A percentile compares a stretch with the other conserved stretches of the same genome.
Conservation (phyloP, 2,888 invertebrate species). For the Brachynemurus nebulosus region DNA sequence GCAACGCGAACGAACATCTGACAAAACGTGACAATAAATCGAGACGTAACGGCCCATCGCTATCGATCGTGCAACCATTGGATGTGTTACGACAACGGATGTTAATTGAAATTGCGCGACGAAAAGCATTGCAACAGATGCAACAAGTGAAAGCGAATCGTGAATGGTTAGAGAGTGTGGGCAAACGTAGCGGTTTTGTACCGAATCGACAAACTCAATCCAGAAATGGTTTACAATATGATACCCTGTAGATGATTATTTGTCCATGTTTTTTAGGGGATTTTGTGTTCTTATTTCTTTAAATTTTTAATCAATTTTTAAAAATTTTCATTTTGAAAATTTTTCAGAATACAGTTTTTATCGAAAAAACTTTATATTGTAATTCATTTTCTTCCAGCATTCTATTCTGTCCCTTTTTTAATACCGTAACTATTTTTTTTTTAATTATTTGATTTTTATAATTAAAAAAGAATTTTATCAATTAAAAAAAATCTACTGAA, state of each 20-base stretch:
- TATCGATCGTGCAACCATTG: conserved; percentile 78
- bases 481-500: too few relatives aligned
- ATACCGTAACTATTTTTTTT: too few relatives aligned
- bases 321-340: not conserved
- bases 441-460: too few relatives aligned
- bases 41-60: conserved; percentile 47
- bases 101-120: conserved; percentile 66
- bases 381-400: too few relatives aligned
- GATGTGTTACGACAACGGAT: conserved; percentile 74
- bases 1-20: too few relatives aligned
- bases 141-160: conserved; percentile 59
- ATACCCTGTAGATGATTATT: not conserved
- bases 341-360: too few relatives aligned
- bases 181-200: conserved; percentile 43
- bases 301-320: not conserved
- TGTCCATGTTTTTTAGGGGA: too few relatives aligned
- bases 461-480: too few relatives aligned
- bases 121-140: conserved; percentile 63
- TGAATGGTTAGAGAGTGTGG: conserved; percentile 58
- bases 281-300: not conserved
- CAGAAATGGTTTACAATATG: conserved; percentile 4
- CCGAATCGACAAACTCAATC: not conserved
- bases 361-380: too few relatives aligned
- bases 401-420: too few relatives aligned
- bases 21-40: conserved; percentile 3